Evolutionary conservation across 2,113 vertebrate species (phyloP), one percentile per base, ranked within the genome.

Genomic region (Pao palembangensis): DNA sequence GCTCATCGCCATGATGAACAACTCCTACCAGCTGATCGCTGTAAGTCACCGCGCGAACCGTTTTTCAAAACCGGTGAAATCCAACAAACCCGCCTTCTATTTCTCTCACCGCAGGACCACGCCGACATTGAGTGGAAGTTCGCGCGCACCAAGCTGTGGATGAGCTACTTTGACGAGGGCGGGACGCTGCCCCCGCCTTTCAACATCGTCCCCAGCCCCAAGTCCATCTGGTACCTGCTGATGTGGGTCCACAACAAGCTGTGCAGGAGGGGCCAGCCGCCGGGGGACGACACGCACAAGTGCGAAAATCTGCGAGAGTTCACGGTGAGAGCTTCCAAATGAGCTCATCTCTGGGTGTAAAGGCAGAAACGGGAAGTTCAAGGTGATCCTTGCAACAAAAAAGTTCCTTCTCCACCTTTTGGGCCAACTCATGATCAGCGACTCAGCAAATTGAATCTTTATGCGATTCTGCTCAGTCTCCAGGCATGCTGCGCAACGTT

Each of bases 1-100:
- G 96, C 92, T 98, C 59, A 98, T 98, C 52, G 96, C 96, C 83
- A 98, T 98, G 96, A 98, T 98, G 96, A 98, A 98, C 92, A 98
- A 98, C 88, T 98, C 96, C 57, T 98, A 98, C 87, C 95, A 98
- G 76, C 94, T 98, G 67, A 98, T 98, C 52, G 96, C 96, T 0
- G 96, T 98, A 58, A 87, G 89, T 81, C 25, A 28, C 21, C 4
- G 17, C n/a, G 15, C 6, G 8, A 38, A 38, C 34, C 34, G 10
- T 3, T 12, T 2, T 11, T 3, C 34, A 10, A 12, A 38, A 38
- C 34, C 34, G 8, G 34, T 38, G 10, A 38, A 38, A 8, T 38
- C 34, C 34, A 12, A 11, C 8, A 8, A 12, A 38, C 8, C 34
- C 10, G 44, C 13, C n/a, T 47, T n/a, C 44, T 17, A 44, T 44